Conservation (phyloP, 2,888 invertebrate species). For the Ormyrus pomaceus region DNA sequence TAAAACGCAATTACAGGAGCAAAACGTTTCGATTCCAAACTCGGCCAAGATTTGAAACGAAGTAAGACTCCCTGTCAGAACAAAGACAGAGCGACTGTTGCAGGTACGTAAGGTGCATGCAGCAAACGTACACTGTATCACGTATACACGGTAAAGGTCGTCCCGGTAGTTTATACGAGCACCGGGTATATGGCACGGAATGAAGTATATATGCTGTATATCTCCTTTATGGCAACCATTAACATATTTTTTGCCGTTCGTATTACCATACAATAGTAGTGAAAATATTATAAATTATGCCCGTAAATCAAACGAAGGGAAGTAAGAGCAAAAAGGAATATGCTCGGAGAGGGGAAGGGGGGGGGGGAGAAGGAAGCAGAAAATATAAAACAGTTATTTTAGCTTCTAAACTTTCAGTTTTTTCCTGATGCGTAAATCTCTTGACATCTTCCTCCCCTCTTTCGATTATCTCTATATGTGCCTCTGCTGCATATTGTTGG, state of each 20-base stretch:
- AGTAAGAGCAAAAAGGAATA: constrained; percentile 57
- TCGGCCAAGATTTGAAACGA: no score
- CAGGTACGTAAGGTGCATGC: constrained; percentile 45
- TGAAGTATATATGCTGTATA: constrained; percentile 72
- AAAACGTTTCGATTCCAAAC: no score
- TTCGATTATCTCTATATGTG: not conserved
- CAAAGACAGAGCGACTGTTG: constrained; percentile 21
- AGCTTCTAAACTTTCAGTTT: constrained; percentile 47
- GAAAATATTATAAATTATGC: constrained; percentile 75
- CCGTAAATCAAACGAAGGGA: constrained; percentile 71
- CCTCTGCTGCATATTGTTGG: no score
- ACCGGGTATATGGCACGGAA: constrained; percentile 71
- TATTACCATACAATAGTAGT: constrained; percentile 75
- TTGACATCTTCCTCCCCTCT: not conserved
- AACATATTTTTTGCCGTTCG: constrained; percentile 74
- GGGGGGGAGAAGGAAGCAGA: constrained; percentile 42
- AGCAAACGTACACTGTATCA: constrained; percentile 22
- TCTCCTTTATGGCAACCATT: constrained; percentile 75
- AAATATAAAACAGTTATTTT: constrained; percentile 27
- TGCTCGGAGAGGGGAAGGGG: constrained; percentile 8
- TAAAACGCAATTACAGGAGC: no score
- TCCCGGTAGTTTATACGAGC: constrained; percentile 66
- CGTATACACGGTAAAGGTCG: constrained; percentile 33
- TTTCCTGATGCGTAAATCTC: not conserved
- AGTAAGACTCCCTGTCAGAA: not conserved